These are phyloP conservation scores for Onychomys leucogaster DNA, from an alignment of 2,797 vertebrate species.

Conservation along the genomic window DNA sequence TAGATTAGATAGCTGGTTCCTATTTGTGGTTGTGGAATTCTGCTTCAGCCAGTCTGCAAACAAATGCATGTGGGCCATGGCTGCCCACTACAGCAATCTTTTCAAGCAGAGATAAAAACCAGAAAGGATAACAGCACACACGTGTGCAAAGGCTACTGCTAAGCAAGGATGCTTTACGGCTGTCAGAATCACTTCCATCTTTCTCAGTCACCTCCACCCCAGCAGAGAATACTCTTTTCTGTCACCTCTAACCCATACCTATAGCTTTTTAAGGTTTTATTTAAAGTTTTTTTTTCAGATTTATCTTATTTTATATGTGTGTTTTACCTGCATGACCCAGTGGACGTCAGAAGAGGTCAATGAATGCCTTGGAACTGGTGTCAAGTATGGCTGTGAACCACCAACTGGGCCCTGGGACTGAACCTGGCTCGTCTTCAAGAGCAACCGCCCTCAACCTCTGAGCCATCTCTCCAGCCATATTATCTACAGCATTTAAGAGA, in stretches of 20 bases:
- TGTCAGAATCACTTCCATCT: not conserved
- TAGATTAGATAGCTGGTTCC: not conserved
- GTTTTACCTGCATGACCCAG: not conserved
- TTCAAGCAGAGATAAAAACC: slow-evolving; percentile 2
- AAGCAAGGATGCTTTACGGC: not conserved
- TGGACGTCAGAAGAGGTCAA: not conserved
- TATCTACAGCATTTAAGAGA: not conserved
- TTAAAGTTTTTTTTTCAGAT: not conserved
- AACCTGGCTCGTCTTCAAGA: not conserved
- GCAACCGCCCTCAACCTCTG: not conserved
- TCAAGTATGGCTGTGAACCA: not conserved
- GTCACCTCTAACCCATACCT: not conserved
- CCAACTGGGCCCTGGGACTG: not conserved
- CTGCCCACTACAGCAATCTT: not conserved
- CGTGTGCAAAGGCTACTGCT: not conserved
- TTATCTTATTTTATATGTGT: not conserved
- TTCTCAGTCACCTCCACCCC: not conserved
- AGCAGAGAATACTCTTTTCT: not conserved
- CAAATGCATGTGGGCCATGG: accelerated
- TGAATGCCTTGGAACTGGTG: not conserved
- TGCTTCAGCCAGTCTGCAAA: not conserved
- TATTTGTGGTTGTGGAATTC: not conserved
- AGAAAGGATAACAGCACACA: not conserved
- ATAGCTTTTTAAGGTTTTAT: not conserved
- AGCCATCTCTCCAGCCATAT: too few species aligned